A percentile compares a stretch with the other conserved stretches of the same genome.
phyloP scores from a whole-genome alignment of 2,888 invertebrate genomes.

The Hirtodrosophila cameraria region DNA sequence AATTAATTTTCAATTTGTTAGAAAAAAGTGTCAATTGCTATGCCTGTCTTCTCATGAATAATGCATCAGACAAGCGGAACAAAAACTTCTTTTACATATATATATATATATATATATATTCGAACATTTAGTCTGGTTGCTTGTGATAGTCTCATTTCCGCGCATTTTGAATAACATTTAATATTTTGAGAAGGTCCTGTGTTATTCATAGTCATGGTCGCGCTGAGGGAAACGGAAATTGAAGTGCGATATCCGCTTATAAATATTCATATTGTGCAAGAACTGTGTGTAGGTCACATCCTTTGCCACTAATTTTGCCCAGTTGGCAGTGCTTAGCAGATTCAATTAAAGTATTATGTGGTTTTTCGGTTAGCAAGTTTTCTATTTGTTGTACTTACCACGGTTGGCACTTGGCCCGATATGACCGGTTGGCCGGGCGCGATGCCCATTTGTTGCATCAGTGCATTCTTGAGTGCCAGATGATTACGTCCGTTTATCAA shows the following conservation, averaged over 20 bases:
- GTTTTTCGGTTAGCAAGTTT: not conserved
- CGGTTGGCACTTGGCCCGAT: constrained; percentile 96
- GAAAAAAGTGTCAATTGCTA: constrained; percentile 24
- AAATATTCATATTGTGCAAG: constrained; percentile 66
- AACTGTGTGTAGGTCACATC: constrained; percentile 8
- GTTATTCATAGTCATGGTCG: constrained; percentile 59
- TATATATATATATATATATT: not conserved
- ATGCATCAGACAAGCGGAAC: constrained; percentile 47
- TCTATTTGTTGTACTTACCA: constrained; percentile 88
- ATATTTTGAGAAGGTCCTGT: constrained; percentile 26
- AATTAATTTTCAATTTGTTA: constrained; percentile 79
- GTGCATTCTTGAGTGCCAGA: constrained; percentile 98
- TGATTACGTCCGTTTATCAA: constrained; percentile 99
- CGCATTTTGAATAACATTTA: constrained; percentile 68
- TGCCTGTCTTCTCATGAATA: constrained; percentile 57
- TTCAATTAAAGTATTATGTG: constrained; percentile 76
- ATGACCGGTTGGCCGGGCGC: constrained; percentile 95
- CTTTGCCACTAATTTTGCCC: no score
- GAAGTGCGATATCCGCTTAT: constrained; percentile 55
- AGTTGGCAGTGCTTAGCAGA: constrained; percentile 35
- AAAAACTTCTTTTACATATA: constrained; percentile 24
- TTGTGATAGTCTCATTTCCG: constrained; percentile 34
- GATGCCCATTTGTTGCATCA: constrained; percentile 98
- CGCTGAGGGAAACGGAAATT: constrained; percentile 16
- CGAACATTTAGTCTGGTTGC: not conserved